These are phyloP conservation scores for Acleris emargana DNA, from an alignment of 2,888 invertebrate genomes.

Conservation along the genomic window DNA sequence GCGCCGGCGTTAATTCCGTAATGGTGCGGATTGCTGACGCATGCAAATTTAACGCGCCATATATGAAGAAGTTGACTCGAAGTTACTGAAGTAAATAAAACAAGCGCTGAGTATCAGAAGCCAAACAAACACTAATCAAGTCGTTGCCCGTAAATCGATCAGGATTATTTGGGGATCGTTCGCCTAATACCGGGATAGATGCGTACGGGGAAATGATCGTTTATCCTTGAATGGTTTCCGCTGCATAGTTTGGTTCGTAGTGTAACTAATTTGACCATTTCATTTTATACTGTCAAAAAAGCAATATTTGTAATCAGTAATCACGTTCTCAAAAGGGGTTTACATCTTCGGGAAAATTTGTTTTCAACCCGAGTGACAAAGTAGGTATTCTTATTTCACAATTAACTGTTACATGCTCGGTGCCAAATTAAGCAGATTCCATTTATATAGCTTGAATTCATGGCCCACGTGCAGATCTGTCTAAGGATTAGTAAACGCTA, in stretches of 20 bases:
- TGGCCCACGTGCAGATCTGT: background rate
- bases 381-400: no score
- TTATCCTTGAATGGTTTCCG: constrained; percentile 16
- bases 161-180: constrained; percentile 31
- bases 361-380: no score
- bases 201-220: constrained; percentile 7
- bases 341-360: no score
- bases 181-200: constrained; percentile 16
- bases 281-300: no score
- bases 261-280: background rate
- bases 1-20: constrained; percentile 59
- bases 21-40: constrained; percentile 46
- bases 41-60: constrained; percentile 24
- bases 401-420: no score
- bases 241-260: background rate
- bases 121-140: constrained; percentile 29
- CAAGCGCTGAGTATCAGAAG: constrained; percentile 23
- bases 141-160: constrained; percentile 25
- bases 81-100: constrained; percentile 3
- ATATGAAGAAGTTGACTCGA: constrained; percentile 12
- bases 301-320: no score
- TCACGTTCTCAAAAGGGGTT: no score
- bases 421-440: no score
- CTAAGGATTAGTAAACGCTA: background rate
- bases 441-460: no score